A percentile compares a stretch with the other conserved stretches of the same genome.
Conservation (phyloP, 2,888 invertebrate genomes). For the Torymus texanus region DNA sequence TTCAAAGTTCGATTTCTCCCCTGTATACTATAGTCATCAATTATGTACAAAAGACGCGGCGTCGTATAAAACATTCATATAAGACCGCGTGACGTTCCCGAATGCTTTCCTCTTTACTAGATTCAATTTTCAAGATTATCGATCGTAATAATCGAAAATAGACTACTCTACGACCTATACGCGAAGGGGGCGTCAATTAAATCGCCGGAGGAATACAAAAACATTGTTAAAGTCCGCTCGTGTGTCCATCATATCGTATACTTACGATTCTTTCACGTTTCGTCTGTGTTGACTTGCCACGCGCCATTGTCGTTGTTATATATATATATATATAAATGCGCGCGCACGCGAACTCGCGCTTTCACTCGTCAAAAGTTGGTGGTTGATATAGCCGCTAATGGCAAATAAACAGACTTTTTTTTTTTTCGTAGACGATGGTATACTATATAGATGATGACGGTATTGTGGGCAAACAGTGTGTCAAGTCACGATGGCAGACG, state of each 20-base stretch:
- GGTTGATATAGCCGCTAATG: slow-evolving; percentile 6
- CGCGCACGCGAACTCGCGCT: slow-evolving; percentile 36
- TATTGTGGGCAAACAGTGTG: neutral
- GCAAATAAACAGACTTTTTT: slow-evolving; percentile 35
- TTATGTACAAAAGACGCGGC: too few relatives aligned
- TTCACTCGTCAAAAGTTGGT: slow-evolving; percentile 16
- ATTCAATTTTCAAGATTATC: slow-evolving; percentile 36
- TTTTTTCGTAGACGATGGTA: neutral
- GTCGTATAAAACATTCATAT: too few relatives aligned
- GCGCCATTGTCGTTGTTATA: too few relatives aligned
- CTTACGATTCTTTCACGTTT: too few relatives aligned
- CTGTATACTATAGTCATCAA: too few relatives aligned
- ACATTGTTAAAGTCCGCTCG: neutral
- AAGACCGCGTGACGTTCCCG: neutral
- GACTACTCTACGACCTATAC: neutral
- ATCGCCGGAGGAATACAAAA: slow-evolving; percentile 9
- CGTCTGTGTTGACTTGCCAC: too few relatives aligned
- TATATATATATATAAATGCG: too few relatives aligned
- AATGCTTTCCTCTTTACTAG: neutral
- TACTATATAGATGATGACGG: too few relatives aligned
- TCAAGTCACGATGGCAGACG: too few relatives aligned
- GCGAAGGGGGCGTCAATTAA: slow-evolving; percentile 18
- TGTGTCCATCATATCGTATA: too few relatives aligned
- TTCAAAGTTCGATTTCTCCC: too few relatives aligned
- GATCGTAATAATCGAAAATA: slow-evolving; percentile 15